A percentile compares a stretch with the other conserved stretches of the same genome.
These are phyloP conservation scores for Zoanthus gigantus DNA, from an alignment of 92 coral and sea anemone genomes.

Conservation along the genomic window DNA sequence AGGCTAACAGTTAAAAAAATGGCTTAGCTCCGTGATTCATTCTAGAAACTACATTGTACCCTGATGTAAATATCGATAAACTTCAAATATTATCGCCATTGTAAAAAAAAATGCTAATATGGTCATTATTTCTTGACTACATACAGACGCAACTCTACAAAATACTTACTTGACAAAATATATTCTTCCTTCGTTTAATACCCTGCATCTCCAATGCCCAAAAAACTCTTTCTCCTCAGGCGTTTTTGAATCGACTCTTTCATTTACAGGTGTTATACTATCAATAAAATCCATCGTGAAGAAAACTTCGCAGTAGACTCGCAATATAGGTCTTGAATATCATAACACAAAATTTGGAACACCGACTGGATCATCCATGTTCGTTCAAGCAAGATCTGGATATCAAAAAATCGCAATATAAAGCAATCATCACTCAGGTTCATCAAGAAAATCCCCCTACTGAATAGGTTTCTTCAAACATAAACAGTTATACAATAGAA, in stretches of 20 bases:
- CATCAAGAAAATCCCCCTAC: neutral
- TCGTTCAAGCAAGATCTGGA: slow-evolving; percentile 19
- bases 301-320: neutral
- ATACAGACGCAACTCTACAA: too few species aligned
- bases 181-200: slow-evolving; percentile 15
- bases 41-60: neutral
- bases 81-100: slow-evolving; percentile 4
- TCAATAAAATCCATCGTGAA: slow-evolving; percentile 31
- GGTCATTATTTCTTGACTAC: neutral
- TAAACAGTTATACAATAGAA: slow-evolving; percentile 4
- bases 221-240: neutral
- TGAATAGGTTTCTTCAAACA: slow-evolving; percentile 4
- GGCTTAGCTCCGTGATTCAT: neutral
- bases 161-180: slow-evolving; percentile 45
- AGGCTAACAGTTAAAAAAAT: neutral
- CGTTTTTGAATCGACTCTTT: neutral
- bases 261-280: slow-evolving; percentile 27
- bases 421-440: neutral
- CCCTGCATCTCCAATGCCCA: slow-evolving; percentile 32
- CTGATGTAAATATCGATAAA: neutral
- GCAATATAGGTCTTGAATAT: slow-evolving; percentile 1
- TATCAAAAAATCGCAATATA: neutral
- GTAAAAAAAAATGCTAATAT: neutral
- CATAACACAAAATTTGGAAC: slow-evolving; percentile 3
- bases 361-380: slow-evolving; percentile 13